Evolutionary conservation across 1,140 invertebrate genomes (phyloP).

Genomic region (Drosophila setifemur): DNA sequence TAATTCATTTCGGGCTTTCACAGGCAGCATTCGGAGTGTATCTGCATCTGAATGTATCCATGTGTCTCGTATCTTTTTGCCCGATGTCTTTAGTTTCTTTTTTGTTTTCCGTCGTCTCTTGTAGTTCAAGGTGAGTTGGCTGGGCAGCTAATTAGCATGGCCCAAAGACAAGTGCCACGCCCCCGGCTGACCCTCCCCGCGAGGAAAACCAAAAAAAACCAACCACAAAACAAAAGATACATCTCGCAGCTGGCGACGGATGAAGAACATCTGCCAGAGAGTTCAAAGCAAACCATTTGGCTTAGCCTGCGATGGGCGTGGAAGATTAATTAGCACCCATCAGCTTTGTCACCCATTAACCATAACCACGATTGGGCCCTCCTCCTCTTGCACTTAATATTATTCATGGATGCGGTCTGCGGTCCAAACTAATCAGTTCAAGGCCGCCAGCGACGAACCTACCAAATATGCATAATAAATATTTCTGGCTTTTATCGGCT

Average conservation of each 20-base stretch:
- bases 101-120: slow-evolving; percentile 55
- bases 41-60: background rate
- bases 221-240: background rate
- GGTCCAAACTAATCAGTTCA: slow-evolving; percentile 73
- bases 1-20: slow-evolving; percentile 11
- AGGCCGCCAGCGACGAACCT: slow-evolving; percentile 41
- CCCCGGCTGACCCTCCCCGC: background rate
- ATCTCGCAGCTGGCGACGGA: slow-evolving; percentile 5
- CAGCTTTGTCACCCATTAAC: slow-evolving; percentile 24
- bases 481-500: slow-evolving; percentile 20
- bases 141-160: slow-evolving; percentile 48
- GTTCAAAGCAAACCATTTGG: slow-evolving; percentile 23
- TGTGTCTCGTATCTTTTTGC: background rate
- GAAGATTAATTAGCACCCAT: slow-evolving; percentile 43
- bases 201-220: background rate
- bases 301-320: slow-evolving; percentile 27
- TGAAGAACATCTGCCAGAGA: slow-evolving; percentile 52
- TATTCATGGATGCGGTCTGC: background rate
- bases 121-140: slow-evolving; percentile 73
- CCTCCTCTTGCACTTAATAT: background rate
- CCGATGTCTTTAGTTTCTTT: slow-evolving; percentile 1
- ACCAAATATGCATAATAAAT: slow-evolving; percentile 46
- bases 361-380: background rate
- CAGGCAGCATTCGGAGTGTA: slow-evolving; percentile 6
- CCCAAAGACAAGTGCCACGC: slow-evolving; percentile 7